phyloP scores from a whole-genome alignment of 2,113 vertebrate genomes.

The Mirounga angustirostris region DNA sequence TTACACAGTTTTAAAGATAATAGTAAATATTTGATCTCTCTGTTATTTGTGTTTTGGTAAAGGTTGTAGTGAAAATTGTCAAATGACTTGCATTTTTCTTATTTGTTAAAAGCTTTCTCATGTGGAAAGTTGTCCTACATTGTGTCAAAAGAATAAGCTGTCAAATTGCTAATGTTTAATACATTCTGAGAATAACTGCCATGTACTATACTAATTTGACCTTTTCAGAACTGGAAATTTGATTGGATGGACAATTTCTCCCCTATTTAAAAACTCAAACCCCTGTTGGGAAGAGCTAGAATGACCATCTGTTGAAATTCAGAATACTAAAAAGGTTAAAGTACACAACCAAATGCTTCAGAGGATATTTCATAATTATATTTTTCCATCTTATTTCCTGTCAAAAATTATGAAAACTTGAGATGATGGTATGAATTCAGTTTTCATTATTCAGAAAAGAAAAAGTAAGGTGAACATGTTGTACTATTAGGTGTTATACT shows the following conservation, averaged over 20 bases:
- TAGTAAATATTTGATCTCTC: neutral
- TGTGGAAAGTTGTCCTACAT: slow-evolving; percentile 48
- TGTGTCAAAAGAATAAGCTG: slow-evolving; percentile 70
- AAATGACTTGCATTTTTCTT: slow-evolving; percentile 60
- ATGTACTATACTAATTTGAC: slow-evolving; percentile 77
- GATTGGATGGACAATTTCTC: slow-evolving; percentile 54
- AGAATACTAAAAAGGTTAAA: slow-evolving; percentile 77
- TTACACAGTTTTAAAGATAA: neutral
- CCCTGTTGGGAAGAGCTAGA: slow-evolving; percentile 59
- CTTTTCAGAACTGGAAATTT: slow-evolving; percentile 73
- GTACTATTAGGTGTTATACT: neutral
- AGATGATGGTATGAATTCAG: neutral
- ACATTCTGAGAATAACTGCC: slow-evolving; percentile 51
- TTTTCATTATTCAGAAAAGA: slow-evolving; percentile 31
- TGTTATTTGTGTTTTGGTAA: slow-evolving; percentile 23
- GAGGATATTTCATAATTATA: neutral
- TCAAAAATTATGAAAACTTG: slow-evolving; percentile 50
- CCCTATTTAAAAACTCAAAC: slow-evolving; percentile 64
- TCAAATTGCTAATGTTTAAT: slow-evolving; percentile 69
- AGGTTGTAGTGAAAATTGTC: slow-evolving; percentile 57
- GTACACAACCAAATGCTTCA: slow-evolving; percentile 40
- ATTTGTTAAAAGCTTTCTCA: slow-evolving; percentile 73
- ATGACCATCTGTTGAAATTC: slow-evolving; percentile 61
- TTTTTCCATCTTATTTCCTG: neutral
- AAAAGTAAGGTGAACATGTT: neutral